Evolutionary conservation across 2,797 vertebrate genomes (phyloP).

Genomic region (Gallinago stenura): DNA sequence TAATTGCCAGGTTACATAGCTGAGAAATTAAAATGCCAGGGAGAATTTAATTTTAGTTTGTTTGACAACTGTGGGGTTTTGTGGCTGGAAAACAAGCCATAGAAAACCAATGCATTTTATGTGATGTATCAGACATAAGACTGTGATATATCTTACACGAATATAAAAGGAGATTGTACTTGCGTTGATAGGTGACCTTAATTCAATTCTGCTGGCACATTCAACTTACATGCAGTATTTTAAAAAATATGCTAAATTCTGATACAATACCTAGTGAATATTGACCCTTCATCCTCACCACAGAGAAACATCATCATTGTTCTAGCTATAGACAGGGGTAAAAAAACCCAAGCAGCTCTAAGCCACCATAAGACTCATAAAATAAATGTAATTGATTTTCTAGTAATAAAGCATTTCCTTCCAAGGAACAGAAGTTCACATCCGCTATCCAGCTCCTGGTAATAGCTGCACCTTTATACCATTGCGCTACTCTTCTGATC

Average conservation of each 20-base stretch:
- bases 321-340: neutral
- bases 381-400: neutral
- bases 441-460: neutral
- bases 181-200: neutral
- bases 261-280: neutral
- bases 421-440: neutral
- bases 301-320: neutral
- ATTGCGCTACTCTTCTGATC: neutral
- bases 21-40: slow-evolving; percentile 14
- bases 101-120: neutral
- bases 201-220: neutral
- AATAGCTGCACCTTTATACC: neutral
- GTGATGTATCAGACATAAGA: neutral
- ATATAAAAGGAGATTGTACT: neutral
- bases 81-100: neutral
- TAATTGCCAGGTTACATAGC: neutral
- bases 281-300: neutral
- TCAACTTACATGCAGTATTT: neutral
- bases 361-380: neutral
- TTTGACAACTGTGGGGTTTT: neutral
- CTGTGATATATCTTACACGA: neutral
- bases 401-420: neutral
- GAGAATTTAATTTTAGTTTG: neutral
- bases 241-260: neutral
- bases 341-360: neutral